Percentiles rank a stretch among this genome's conserved stretches.
Evolutionary conservation across 1,140 invertebrate genomes (phyloP).

Genomic region (Sycobia sp.): DNA sequence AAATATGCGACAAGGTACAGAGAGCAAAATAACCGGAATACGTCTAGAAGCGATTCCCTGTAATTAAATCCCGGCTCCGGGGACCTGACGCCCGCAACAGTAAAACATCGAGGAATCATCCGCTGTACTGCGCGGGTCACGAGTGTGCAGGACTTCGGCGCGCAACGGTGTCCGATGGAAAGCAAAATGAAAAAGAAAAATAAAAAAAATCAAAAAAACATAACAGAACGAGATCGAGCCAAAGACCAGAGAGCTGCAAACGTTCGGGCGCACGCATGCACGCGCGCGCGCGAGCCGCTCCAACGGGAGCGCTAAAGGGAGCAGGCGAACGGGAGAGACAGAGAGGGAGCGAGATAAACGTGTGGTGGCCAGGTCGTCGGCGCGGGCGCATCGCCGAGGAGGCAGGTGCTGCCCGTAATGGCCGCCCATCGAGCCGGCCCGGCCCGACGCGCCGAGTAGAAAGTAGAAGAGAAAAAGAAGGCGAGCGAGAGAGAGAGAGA

Average conservation of each 20-base stretch:
- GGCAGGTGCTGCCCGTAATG: slow-evolving; percentile 54
- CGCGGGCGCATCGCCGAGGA: slow-evolving; percentile 44
- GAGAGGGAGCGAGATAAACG: slow-evolving; percentile 48
- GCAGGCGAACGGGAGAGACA: background rate
- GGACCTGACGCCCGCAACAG: too few relatives aligned
- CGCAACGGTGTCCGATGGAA: too few relatives aligned
- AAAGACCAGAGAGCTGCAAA: slow-evolving; percentile 27
- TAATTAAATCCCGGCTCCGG: too few relatives aligned
- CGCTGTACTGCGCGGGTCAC: too few relatives aligned
- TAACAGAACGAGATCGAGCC: slow-evolving; percentile 34
- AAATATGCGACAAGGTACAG: too few relatives aligned
- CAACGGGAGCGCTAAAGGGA: background rate
- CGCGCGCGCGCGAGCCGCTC: slow-evolving; percentile 9
- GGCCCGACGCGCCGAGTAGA: background rate
- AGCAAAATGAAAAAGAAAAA: slow-evolving; percentile 25
- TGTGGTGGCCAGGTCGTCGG: slow-evolving; percentile 52
- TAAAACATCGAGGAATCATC: slow-evolving; percentile 1
- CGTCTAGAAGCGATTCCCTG: too few relatives aligned
- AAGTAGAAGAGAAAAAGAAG: too few relatives aligned
- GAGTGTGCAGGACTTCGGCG: too few relatives aligned
- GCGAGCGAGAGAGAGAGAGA: slow-evolving; percentile 24
- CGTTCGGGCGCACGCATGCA: slow-evolving; percentile 6
- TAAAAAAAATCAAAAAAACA: slow-evolving; percentile 10
- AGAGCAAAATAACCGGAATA: too few relatives aligned
- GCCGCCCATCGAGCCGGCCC: slow-evolving; percentile 46